A percentile compares a stretch with the other conserved stretches of the same genome.
These are phyloP conservation scores for Saguinus imperator DNA, from an alignment of 2,113 vertebrate genomes.

Conservation along the genomic window DNA sequence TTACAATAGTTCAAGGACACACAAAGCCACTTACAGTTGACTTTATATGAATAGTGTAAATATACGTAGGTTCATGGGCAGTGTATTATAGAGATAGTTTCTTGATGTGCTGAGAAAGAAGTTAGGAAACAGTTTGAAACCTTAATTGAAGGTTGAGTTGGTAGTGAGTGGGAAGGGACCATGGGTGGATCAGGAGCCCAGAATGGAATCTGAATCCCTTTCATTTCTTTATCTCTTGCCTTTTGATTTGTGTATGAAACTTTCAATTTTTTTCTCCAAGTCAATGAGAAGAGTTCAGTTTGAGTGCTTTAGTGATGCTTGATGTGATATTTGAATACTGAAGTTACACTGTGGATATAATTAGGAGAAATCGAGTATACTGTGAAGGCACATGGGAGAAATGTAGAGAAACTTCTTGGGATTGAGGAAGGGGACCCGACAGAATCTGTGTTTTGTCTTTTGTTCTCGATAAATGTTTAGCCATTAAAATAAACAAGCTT, in stretches of 20 bases:
- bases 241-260: slow-evolving; percentile 33
- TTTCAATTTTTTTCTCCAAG: neutral
- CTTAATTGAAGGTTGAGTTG: slow-evolving; percentile 13
- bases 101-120: slow-evolving; percentile 63
- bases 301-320: neutral
- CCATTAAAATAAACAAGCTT: neutral
- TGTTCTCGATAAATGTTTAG: neutral
- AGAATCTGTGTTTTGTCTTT: neutral
- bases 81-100: slow-evolving; percentile 51
- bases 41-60: slow-evolving; percentile 38
- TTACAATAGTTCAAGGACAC: slow-evolving; percentile 61
- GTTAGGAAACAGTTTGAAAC: slow-evolving; percentile 48
- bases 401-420: neutral
- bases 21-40: slow-evolving; percentile 60
- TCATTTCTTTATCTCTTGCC: neutral
- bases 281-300: neutral
- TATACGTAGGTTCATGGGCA: slow-evolving; percentile 56
- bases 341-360: neutral
- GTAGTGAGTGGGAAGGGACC: neutral
- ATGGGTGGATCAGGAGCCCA: neutral
- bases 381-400: neutral
- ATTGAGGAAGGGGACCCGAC: too few relatives aligned
- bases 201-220: neutral
- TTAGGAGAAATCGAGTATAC: neutral
- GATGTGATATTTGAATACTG: neutral